Conservation (phyloP, 2,888 invertebrate species). For the Diarsia brunnea region DNA sequence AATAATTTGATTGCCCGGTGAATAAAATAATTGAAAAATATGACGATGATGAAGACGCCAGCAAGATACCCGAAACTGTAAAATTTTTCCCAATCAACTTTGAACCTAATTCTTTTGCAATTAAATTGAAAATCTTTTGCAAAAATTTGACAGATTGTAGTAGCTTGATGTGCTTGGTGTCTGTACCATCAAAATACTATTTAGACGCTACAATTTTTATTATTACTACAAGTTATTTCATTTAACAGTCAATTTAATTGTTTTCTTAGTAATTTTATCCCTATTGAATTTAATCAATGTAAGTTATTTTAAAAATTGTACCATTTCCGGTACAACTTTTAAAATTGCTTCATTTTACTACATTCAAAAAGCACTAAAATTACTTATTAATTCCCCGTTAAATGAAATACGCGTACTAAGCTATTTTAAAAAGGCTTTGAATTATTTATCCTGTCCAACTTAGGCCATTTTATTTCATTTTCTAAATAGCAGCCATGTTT, state of each 20-base stretch:
- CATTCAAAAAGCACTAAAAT: neutral
- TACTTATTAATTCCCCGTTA: neutral
- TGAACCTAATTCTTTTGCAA: no score
- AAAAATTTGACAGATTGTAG: no score
- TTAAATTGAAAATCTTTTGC: no score
- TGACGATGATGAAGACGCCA: no score
- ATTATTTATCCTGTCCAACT: neutral
- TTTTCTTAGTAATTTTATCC: neutral
- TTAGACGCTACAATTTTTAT: constrained; percentile 3
- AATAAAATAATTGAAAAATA: neutral
- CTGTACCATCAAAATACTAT: neutral
- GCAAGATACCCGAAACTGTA: no score
- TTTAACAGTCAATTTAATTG: neutral
- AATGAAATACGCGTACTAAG: neutral
- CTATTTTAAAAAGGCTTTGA: neutral
- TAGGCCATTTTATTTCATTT: neutral
- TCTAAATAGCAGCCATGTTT: neutral
- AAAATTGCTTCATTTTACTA: constrained; percentile 2
- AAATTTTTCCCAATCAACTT: no score
- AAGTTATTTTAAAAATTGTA: neutral
- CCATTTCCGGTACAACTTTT: neutral
- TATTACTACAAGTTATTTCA: neutral
- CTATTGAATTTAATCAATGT: neutral
- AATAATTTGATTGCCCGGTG: neutral
- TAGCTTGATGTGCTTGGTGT: no score